phyloP scores from a whole-genome alignment of 2,797 vertebrate species.

The Lithobates sylvaticus region DNA sequence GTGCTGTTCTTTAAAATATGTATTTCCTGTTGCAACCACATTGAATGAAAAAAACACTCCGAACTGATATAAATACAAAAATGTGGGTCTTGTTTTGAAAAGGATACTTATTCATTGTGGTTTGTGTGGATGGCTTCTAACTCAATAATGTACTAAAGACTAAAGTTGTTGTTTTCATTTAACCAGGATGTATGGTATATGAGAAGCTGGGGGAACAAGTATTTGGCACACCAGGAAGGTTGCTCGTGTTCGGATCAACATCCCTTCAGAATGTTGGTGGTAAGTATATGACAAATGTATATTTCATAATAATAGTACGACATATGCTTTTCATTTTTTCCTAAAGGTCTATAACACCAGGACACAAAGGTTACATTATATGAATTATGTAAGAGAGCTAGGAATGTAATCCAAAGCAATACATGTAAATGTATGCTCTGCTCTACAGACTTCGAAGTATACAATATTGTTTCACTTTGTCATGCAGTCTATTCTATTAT shows the following conservation, averaged over 20 bases:
- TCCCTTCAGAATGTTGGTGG: slow-evolving; percentile 83
- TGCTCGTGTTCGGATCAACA: slow-evolving; percentile 80
- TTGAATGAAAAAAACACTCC: background rate
- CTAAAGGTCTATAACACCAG: background rate
- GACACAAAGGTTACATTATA: background rate
- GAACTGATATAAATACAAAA: background rate
- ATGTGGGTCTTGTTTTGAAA: background rate
- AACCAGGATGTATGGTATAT: slow-evolving; percentile 80
- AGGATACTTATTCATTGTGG: background rate
- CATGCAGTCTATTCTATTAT: too few relatives aligned
- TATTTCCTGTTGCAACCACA: background rate
- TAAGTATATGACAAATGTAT: slow-evolving; percentile 63
- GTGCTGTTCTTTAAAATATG: too few relatives aligned
- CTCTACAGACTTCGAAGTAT: background rate
- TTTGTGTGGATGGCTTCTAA: background rate
- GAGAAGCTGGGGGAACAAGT: slow-evolving; percentile 81
- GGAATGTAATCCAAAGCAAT: background rate
- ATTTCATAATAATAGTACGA: background rate
- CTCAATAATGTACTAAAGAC: background rate
- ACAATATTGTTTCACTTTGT: background rate
- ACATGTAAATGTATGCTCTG: background rate
- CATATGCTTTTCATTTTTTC: background rate
- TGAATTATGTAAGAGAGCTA: background rate
- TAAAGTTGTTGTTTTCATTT: background rate
- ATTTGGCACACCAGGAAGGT: slow-evolving; percentile 78